These are phyloP conservation scores for Suricata suricatta DNA, from an alignment of 2,113 vertebrate genomes.

Conservation along the genomic window DNA sequence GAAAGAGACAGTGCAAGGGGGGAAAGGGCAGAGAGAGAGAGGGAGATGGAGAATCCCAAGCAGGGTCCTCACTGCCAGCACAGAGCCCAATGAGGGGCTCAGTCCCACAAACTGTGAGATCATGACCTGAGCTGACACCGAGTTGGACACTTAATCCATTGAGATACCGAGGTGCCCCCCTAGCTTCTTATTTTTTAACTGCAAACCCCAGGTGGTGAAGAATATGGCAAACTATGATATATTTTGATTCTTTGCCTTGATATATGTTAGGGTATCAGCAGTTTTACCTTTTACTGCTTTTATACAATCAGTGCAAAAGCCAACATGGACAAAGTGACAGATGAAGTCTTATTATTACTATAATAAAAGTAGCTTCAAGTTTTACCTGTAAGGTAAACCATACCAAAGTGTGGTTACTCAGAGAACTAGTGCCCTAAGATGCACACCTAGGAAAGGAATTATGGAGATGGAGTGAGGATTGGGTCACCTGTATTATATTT, in stretches of 20 bases:
- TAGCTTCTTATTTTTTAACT: background rate
- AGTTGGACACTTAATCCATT: too few relatives aligned
- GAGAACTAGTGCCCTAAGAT: background rate
- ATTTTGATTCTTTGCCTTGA: background rate
- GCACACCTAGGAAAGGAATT: background rate
- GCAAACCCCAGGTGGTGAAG: background rate
- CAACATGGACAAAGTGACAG: background rate
- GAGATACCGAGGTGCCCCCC: too few relatives aligned
- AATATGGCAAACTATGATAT: background rate
- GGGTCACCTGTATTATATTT: background rate
- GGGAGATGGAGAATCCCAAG: too few relatives aligned
- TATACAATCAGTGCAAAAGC: background rate
- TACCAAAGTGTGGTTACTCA: background rate
- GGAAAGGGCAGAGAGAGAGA: too few relatives aligned
- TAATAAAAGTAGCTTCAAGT: background rate
- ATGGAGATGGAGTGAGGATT: background rate
- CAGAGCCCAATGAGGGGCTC: too few relatives aligned
- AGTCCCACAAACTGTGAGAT: too few relatives aligned
- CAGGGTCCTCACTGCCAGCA: too few relatives aligned
- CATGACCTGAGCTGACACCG: too few relatives aligned
- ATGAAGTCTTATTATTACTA: background rate
- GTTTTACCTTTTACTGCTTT: background rate
- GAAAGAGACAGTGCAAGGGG: too few relatives aligned
- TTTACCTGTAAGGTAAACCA: background rate
- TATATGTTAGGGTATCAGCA: background rate